Conservation (phyloP, 1,140 invertebrate genomes). For the Maconellicoccus hirsutus region DNA sequence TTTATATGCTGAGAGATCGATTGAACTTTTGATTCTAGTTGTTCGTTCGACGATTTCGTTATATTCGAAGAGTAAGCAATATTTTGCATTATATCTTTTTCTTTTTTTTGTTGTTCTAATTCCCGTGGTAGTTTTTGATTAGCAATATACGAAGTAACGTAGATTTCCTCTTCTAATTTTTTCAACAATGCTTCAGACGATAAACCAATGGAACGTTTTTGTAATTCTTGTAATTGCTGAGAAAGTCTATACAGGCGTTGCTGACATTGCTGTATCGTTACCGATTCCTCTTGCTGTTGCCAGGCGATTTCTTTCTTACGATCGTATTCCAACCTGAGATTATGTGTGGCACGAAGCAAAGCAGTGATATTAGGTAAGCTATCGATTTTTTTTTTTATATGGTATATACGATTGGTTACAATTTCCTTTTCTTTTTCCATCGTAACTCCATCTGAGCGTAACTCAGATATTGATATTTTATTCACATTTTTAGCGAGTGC, state of each 20-base stretch:
- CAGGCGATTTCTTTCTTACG: slow-evolving; percentile 51
- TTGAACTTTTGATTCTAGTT: slow-evolving; percentile 31
- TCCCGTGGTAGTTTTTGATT: slow-evolving; percentile 70
- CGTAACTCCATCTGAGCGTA: slow-evolving; percentile 62
- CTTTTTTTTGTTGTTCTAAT: slow-evolving; percentile 45
- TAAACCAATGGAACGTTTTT: background rate
- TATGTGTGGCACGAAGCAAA: slow-evolving; percentile 53
- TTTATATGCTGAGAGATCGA: slow-evolving; percentile 49
- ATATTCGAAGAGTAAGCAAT: slow-evolving; percentile 9
- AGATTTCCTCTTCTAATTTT: slow-evolving; percentile 62
- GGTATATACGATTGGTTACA: slow-evolving; percentile 54
- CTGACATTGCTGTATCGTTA: slow-evolving; percentile 40
- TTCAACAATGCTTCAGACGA: slow-evolving; percentile 40
- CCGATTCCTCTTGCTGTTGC: slow-evolving; percentile 47
- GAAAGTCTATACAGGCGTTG: slow-evolving; percentile 42
- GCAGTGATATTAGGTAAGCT: slow-evolving; percentile 38
- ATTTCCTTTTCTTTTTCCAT: slow-evolving; percentile 81
- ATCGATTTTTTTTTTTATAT: slow-evolving; percentile 40
- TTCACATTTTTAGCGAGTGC: slow-evolving; percentile 48
- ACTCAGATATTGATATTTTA: slow-evolving; percentile 46
- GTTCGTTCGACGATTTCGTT: slow-evolving; percentile 19
- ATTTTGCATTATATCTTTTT: slow-evolving; percentile 44
- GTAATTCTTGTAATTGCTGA: slow-evolving; percentile 36
- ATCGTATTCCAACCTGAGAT: slow-evolving; percentile 58
- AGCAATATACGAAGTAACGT: slow-evolving; percentile 58